phyloP scores from a whole-genome alignment of 2,113 vertebrate species.

The Aplodontia rufa region DNA sequence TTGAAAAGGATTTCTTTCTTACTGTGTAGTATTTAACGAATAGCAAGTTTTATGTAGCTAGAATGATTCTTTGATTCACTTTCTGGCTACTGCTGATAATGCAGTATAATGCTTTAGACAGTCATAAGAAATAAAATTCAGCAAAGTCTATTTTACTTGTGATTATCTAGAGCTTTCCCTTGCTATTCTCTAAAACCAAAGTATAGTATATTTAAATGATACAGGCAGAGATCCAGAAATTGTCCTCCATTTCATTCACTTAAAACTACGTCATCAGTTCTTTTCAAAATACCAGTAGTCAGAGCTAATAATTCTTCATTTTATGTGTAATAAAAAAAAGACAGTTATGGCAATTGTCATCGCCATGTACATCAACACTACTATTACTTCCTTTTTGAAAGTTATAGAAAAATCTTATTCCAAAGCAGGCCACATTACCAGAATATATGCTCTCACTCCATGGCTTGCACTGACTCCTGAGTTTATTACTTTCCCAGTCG shows the following conservation, averaged over 20 bases:
- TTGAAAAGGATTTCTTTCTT: constrained; percentile 36
- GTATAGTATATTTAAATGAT: background rate
- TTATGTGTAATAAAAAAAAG: constrained; percentile 37
- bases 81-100: constrained; percentile 14
- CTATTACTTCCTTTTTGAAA: constrained; percentile 47
- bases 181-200: background rate
- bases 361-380: background rate
- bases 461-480: constrained; percentile 77
- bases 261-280: background rate
- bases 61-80: constrained; percentile 21
- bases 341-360: background rate
- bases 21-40: background rate
- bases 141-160: background rate
- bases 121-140: background rate
- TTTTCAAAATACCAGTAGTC: background rate
- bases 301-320: constrained; percentile 29
- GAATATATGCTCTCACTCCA: constrained; percentile 72
- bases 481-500: constrained; percentile 82
- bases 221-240: background rate
- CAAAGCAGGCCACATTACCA: constrained; percentile 72
- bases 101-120: background rate
- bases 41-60: background rate
- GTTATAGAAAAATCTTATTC: constrained; percentile 58
- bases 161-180: background rate
- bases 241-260: background rate